Conservation (phyloP, 2,797 vertebrate species). For the Mormyrus hasselquistii region DNA sequence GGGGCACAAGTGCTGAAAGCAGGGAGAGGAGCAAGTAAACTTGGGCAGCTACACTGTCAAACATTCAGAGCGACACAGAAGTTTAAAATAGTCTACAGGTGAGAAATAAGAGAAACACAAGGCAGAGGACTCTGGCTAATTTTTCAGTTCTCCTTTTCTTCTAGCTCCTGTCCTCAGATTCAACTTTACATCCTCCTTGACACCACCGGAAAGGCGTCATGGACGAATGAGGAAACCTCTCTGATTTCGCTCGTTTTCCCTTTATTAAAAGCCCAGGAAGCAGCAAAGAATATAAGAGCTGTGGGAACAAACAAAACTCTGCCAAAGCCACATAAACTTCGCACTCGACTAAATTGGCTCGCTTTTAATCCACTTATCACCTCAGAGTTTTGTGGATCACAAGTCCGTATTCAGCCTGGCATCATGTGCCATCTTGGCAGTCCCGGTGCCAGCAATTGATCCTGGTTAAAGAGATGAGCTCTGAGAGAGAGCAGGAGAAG, state of each 20-base stretch:
- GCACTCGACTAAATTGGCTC: constrained; percentile 1
- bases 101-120: not conserved
- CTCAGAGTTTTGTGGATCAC: not conserved
- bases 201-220: not conserved
- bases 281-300: not conserved
- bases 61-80: not conserved
- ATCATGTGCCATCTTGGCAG: not conserved
- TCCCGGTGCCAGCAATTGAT: constrained; percentile 4
- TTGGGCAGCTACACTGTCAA: not conserved
- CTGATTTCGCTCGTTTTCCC: not conserved
- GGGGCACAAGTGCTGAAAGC: not conserved
- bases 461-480: not conserved
- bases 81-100: not conserved
- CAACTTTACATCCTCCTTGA: not conserved
- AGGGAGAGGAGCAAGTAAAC: not conserved
- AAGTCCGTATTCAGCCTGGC: not conserved
- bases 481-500: not conserved
- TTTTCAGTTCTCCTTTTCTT: not conserved
- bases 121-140: not conserved
- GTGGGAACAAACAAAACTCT: not conserved
- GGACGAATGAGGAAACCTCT: not conserved
- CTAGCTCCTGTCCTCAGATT: not conserved
- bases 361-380: constrained; percentile 10
- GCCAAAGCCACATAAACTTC: not conserved
- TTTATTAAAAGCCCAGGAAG: not conserved